Base-by-base conservation (phyloP, 2,113 vertebrate genomes). In the Pterocles burchelli region DNA sequence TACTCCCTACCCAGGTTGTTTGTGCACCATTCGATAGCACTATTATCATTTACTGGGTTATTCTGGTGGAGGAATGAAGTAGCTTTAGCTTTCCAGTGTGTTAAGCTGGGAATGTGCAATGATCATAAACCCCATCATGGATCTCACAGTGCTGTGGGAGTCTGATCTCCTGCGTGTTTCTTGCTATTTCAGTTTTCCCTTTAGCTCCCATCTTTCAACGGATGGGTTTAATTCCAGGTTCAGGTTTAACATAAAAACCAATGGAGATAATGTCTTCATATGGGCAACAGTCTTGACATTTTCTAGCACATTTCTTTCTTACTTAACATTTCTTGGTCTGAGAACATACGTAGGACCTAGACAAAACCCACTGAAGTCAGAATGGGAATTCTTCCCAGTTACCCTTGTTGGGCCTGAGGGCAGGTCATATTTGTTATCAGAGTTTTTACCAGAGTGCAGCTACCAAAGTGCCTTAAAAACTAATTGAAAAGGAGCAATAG, bases 151-250 rank as follows among this genome's bases (percentile, higher is more conserved):
- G 16, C 5, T 12, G 28, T 12, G 36, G 3, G 22, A 57, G 2
- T 33, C 10, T 66, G 6, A 48, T 21, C 28, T 83, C 15, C 29
- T 73, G 10, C 0, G 0, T 48, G 9, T 31, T 45, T 13, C 24
- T 10, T 13, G 7, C 21, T 58, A 22, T 61, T 93, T 55, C 58
- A 57, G 22, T 49, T 62, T 88, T 54, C 67, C 10, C 31, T 76
- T 88, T 48, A 28, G 4, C 68, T 71, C 29, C 17, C 19, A 7
- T 72, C 21, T 45, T 85, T 77, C 20, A 55, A 8, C n/a, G 4
- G 5, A 16, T 66, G 26, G 8, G 11, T 57, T 83, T 55, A 67
- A 73, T 81, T 77, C 31, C 18, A 63, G 36, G 8, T 52, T 84
- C 66, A 57, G 4, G 36, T 68, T 77, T 59, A 63, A 62, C 58